Evolutionary conservation across 1,140 invertebrate genomes (phyloP), one percentile per base, ranked within the genome.

Genomic region (Leptinotarsa defecta): DNA sequence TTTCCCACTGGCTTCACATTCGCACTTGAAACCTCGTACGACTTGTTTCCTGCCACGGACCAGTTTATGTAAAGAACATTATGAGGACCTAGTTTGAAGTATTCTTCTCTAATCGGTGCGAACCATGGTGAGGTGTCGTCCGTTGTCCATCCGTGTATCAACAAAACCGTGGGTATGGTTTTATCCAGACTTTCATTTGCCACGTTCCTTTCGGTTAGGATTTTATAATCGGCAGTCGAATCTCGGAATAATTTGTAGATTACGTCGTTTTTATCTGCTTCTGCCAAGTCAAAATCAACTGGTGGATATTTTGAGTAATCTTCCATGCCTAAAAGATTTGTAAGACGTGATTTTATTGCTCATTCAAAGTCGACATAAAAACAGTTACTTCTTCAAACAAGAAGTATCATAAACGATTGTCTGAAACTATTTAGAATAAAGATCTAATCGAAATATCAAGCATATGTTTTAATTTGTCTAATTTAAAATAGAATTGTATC

Each of bases 41-140:
- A 64, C 63, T 76, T 68, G 34, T 74, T 73, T 3, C 67, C 80
- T 24, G 79, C 74, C 27, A 68, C 69, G 0, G 74, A 74, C 81
- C 81, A 92, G 79, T 92, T 89, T 0, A 91, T 85, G 13, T 88
- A 87, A 64, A 92, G 88, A 1, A 92, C 83, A 74, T 92, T 92
- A 82, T 90, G 89, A 57, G 89, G 82, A 52, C 86, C 85, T 49
- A 87, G 85, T 68, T 87, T 61, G 72, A 91, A 84, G 79, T 88
- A 90, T 1, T 86, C 89, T 1, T 77, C 61, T 74, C 75, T 78
- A 19, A 78, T 61, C 24, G 70, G 48, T 52, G 57, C 48, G 48
- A 75, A 81, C 79, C 79, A 82, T 8, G 78, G 76, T 13, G 76
- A 74, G 13, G 43, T 71, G 17, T 74, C 75, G 52, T 75, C 72